These are phyloP conservation scores for Megatriorchis doriae DNA, from an alignment of 2,113 vertebrate genomes.

Conservation along the genomic window DNA sequence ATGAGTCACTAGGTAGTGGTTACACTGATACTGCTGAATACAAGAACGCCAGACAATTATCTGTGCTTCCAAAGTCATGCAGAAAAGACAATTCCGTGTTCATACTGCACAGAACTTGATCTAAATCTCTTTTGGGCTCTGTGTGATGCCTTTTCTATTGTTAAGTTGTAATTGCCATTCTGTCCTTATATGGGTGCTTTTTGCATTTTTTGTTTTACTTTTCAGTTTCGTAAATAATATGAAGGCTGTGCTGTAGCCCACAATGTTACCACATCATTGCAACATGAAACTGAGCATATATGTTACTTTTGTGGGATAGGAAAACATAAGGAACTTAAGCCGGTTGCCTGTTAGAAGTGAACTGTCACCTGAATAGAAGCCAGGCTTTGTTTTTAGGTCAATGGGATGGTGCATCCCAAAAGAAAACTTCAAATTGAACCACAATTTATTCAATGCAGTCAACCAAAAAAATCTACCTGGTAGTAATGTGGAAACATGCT, in stretches of 20 bases:
- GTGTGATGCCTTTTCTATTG: accelerated
- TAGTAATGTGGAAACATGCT: background rate
- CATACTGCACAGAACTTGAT: background rate
- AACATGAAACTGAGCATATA: background rate
- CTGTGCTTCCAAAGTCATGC: background rate
- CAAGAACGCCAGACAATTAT: background rate
- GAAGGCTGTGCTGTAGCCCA: background rate
- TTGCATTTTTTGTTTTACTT: background rate
- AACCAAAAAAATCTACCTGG: background rate
- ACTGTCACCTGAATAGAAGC: background rate
- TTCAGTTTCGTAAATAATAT: background rate
- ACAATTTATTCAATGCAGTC: background rate
- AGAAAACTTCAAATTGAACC: background rate
- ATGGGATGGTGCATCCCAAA: background rate
- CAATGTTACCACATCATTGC: background rate
- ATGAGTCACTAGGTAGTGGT: background rate
- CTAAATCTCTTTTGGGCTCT: background rate
- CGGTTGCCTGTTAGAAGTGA: background rate
- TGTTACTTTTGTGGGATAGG: background rate
- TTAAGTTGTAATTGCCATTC: background rate
- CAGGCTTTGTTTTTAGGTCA: background rate
- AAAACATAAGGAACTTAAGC: background rate
- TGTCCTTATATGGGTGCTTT: accelerated
- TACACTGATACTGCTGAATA: background rate
- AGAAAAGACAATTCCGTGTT: background rate